A percentile compares a stretch with the other conserved stretches of the same genome.
Conservation (phyloP, 2,888 invertebrate species). For the Anaspis maculata region DNA sequence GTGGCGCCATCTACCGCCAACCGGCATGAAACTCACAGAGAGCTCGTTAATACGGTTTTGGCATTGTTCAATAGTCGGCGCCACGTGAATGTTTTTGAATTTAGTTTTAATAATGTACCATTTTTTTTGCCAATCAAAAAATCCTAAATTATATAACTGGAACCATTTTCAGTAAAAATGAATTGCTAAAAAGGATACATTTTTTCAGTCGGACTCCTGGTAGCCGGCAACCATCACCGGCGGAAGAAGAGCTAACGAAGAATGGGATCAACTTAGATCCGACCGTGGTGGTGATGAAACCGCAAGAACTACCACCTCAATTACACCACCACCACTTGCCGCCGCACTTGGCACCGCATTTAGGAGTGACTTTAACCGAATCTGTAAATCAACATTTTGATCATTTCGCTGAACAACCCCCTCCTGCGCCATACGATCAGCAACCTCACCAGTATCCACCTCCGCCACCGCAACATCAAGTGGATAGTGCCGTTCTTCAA, state of each 20-base stretch:
- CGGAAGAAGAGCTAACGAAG: slow-evolving; percentile 69
- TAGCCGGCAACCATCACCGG: slow-evolving; percentile 86
- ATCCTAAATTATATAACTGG: too few relatives aligned
- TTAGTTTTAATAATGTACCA: neutral
- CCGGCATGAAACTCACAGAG: neutral
- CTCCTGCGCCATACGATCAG: slow-evolving; percentile 41
- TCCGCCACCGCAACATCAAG: slow-evolving; percentile 38
- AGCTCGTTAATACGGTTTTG: neutral
- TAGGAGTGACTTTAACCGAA: slow-evolving; percentile 41
- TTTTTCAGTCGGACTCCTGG: slow-evolving; percentile 74
- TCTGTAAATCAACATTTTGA: slow-evolving; percentile 41
- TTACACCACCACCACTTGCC: slow-evolving; percentile 36
- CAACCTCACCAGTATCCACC: slow-evolving; percentile 34
- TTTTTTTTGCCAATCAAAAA: too few relatives aligned
- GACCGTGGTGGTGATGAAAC: slow-evolving; percentile 48
- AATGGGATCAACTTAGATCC: slow-evolving; percentile 40
- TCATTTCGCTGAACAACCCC: slow-evolving; percentile 39
- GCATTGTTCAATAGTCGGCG: neutral
- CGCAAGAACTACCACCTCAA: slow-evolving; percentile 46
- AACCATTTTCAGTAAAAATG: too few relatives aligned
- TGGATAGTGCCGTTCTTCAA: slow-evolving; percentile 41
- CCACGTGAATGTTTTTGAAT: neutral
- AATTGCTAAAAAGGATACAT: too few relatives aligned
- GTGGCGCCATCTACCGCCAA: slow-evolving; percentile 22
- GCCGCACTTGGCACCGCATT: slow-evolving; percentile 45